Base-by-base conservation (phyloP, 2,888 invertebrate species). In the Noctua janthe region DNA sequence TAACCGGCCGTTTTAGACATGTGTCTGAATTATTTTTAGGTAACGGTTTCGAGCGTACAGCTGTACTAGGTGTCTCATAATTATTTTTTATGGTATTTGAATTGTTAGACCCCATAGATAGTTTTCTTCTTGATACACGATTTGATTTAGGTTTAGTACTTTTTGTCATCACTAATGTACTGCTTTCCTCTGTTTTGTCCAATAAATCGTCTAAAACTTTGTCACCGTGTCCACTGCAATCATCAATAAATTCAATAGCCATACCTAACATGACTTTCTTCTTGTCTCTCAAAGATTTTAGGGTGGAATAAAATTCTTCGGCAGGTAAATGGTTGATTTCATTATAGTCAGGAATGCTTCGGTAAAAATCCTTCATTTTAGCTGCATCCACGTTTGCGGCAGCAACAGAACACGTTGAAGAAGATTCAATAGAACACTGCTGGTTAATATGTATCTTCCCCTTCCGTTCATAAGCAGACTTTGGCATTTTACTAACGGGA, bases 321-420 rank as follows among this genome's bases (percentile, higher is more conserved):
- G 98, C 98, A 0, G 98, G 97, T 86, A 98, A 95, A 94, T 98
- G 98, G 92, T 98, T 97, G 4, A 98, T 97, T 73, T 98, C 98
- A 81, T 97, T 97, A 87, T 98, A 98, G 92, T 98, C 98, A 78
- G 98, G 98, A 92, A 98, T 98, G 90, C 98, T 98, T 75, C 98
- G 97, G 88, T 98, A 98, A 93, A 98, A 98, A 81, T 98, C 98
- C 81, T 98, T 97, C 85, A 98, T 96, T 74, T 98, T 98, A 71
- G 97, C 94, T 64, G 97, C 97, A 74, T 97, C 97, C 74, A 95
- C 91, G 81, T 97, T 95, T 5, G 94, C 91, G 4, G 92, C 92
- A n/a, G 91, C 90, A 13, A 92, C 82, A 89, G 97, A 92, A 87
- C 93, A 94, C 51, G 93, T 94, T 70, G 95, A 94, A 73, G 94